phyloP scores from a whole-genome alignment of 2,797 vertebrate species.

The Acanthurus tractus region DNA sequence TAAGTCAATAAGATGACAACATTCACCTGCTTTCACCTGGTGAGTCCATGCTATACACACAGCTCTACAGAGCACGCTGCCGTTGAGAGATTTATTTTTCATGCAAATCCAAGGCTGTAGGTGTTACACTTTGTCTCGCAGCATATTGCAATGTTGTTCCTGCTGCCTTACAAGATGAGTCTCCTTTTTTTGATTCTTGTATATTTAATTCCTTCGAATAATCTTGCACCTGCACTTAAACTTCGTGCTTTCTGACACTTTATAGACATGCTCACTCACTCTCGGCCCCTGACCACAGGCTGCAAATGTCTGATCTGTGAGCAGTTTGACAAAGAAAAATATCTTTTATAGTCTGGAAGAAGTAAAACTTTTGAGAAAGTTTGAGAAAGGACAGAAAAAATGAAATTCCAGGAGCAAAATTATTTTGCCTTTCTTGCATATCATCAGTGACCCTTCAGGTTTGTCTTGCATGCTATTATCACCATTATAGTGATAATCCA shows the following conservation, averaged over 20 bases:
- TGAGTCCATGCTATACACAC: slow-evolving; percentile 19
- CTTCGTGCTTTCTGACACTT: background rate
- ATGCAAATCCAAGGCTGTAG: background rate
- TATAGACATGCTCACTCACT: background rate
- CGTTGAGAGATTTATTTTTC: background rate
- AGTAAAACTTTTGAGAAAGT: background rate
- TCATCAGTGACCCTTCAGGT: background rate
- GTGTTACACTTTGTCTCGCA: background rate
- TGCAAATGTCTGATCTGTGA: background rate
- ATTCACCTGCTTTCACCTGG: slow-evolving; percentile 36
- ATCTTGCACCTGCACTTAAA: no score
- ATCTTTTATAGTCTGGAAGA: background rate
- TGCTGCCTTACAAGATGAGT: background rate
- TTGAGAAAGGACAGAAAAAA: no score
- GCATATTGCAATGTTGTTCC: background rate
- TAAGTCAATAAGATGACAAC: slow-evolving; percentile 48
- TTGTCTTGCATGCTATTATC: background rate
- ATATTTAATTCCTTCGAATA: background rate
- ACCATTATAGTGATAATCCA: background rate
- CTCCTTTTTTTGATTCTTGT: background rate
- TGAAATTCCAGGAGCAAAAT: background rate
- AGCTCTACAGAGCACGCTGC: background rate
- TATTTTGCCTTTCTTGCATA: background rate
- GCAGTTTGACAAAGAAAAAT: background rate
- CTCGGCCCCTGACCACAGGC: background rate